Percentiles rank a stretch among this genome's conserved stretches.
Conservation (phyloP, 2,888 invertebrate species). For the Dicranocentrus wangi region DNA sequence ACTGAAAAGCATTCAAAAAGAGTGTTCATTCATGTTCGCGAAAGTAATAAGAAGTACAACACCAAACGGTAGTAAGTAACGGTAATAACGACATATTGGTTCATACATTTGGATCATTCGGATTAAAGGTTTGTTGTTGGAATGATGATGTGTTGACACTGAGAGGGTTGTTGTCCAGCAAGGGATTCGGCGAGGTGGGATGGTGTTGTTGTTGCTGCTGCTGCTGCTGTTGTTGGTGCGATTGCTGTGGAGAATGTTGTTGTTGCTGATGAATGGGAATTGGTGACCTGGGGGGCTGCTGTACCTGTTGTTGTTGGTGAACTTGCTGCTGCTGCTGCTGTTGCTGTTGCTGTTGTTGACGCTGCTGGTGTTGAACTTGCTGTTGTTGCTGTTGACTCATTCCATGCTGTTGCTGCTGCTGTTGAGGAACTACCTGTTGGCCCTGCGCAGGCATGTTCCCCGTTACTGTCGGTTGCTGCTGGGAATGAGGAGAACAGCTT, state of each 20-base stretch:
- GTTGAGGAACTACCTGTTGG: slow-evolving; percentile 74
- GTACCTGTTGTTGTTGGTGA: slow-evolving; percentile 73
- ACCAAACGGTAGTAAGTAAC: too few species aligned
- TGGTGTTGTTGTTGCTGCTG: slow-evolving; percentile 75
- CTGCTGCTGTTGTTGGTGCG: slow-evolving; percentile 69
- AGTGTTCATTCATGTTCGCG: too few species aligned
- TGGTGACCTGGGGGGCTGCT: slow-evolving; percentile 42
- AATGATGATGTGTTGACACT: slow-evolving; percentile 71
- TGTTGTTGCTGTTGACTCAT: slow-evolving; percentile 72
- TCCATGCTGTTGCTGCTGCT: slow-evolving; percentile 66
- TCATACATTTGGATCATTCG: slow-evolving; percentile 71
- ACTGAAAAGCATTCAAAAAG: not conserved
- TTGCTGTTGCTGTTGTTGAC: slow-evolving; percentile 77
- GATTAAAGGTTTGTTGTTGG: slow-evolving; percentile 68
- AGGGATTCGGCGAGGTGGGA: slow-evolving; percentile 68
- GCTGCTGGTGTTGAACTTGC: slow-evolving; percentile 73
- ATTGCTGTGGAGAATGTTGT: slow-evolving; percentile 71
- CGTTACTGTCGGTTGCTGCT: slow-evolving; percentile 37
- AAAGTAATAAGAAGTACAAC: too few species aligned
- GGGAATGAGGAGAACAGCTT: slow-evolving; percentile 77
- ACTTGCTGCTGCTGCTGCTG: slow-evolving; percentile 73
- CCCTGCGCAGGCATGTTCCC: slow-evolving; percentile 61
- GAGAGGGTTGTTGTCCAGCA: slow-evolving; percentile 71
- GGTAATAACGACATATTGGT: too few species aligned
- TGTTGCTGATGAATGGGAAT: slow-evolving; percentile 69